These are phyloP conservation scores for Nibea albiflora DNA, from an alignment of 2,113 vertebrate species.

Conservation along the genomic window DNA sequence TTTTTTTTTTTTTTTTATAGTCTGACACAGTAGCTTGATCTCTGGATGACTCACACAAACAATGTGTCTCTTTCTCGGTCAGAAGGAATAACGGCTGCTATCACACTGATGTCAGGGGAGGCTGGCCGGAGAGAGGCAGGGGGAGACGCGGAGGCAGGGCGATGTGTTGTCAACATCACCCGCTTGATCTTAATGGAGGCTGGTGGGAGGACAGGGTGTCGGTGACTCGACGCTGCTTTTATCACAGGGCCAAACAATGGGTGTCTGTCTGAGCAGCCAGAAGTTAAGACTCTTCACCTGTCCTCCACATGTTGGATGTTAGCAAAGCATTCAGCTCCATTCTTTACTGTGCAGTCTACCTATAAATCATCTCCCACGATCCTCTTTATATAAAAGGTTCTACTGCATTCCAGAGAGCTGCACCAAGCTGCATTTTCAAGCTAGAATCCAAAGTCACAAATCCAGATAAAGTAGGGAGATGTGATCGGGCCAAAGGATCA, in stretches of 20 bases:
- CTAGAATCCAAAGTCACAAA: not conserved
- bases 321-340: not conserved
- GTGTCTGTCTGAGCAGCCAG: not conserved
- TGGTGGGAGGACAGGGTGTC: constrained; percentile 18
- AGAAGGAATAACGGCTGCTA: constrained; percentile 30
- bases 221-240: not conserved
- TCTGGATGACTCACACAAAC: constrained; percentile 58
- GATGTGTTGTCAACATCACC: constrained; percentile 9
- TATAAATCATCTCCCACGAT: not conserved
- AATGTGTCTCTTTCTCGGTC: constrained; percentile 43
- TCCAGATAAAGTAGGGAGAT: too few relatives aligned
- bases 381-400: not conserved
- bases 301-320: constrained; percentile 1
- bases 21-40: constrained; percentile 32
- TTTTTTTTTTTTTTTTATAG: constrained; percentile 13
- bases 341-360: not conserved
- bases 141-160: constrained; percentile 1
- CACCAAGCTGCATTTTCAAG: not conserved
- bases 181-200: constrained; percentile 13
- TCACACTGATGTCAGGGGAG: constrained; percentile 26
- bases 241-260: not conserved
- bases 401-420: not conserved
- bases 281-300: constrained; percentile 1
- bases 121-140: not conserved
- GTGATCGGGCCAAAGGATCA: too few relatives aligned